phyloP scores from a whole-genome alignment of 2,113 vertebrate genomes.

The Vidua chalybeata region DNA sequence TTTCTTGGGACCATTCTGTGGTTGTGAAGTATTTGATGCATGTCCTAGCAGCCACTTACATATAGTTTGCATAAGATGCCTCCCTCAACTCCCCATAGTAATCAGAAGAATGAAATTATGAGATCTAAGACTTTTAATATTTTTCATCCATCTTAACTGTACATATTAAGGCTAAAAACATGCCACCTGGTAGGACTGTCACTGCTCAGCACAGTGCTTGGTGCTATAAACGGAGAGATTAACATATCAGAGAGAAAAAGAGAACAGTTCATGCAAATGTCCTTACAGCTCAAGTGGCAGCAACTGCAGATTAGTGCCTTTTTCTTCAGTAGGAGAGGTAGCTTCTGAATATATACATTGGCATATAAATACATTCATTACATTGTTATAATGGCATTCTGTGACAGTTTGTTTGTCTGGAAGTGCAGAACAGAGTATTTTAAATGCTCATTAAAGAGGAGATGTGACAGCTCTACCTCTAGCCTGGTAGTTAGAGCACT shows the following conservation, averaged over 20 bases:
- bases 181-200: neutral
- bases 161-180: neutral
- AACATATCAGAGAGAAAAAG: neutral
- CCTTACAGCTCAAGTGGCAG: neutral
- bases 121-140: neutral
- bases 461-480: slow-evolving; percentile 26
- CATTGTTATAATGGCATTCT: slow-evolving; percentile 12
- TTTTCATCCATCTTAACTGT: neutral
- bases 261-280: neutral
- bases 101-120: neutral
- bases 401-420: slow-evolving; percentile 22
- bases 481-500: neutral
- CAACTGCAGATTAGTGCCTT: neutral
- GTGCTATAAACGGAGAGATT: neutral
- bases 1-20: neutral
- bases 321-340: neutral
- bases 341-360: neutral
- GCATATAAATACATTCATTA: slow-evolving; percentile 31
- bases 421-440: neutral
- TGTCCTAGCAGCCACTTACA: neutral
- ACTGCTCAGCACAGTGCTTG: neutral
- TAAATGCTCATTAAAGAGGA: slow-evolving; percentile 46
- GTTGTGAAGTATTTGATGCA: neutral
- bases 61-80: neutral
- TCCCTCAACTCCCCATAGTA: neutral